Base-by-base conservation (phyloP, 2,797 vertebrate species). In the Danio aesculapii region DNA sequence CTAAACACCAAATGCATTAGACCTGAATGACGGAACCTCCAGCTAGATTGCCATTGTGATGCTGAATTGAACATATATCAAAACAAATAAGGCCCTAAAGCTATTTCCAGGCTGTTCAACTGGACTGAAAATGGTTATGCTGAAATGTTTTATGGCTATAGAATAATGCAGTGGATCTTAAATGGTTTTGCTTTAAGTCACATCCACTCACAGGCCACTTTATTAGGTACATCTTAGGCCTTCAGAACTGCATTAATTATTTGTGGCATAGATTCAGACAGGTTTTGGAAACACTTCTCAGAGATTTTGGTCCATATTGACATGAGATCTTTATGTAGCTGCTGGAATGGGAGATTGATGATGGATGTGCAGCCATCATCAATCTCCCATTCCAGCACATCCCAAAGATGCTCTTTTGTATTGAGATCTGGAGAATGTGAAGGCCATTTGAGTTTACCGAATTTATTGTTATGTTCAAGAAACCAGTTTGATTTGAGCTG, bases 1-100 rank as follows among this genome's bases (percentile, higher is more conserved):
- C 57, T 78, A 67, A 84, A 66, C 58, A 76, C 61, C 69, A 81
- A 55, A 82, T 71, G 73, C 73, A 85, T 82, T 85, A 83, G 67
- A 46, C 6, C 61, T 62, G 73, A 73, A 79, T 39, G 61, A 73
- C 47, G 13, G 44, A 44, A 58, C 69, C 57, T 70, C 50, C 19
- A 41, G 44, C 67, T 75, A 75, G 75, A 77, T 55, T 81, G 55
- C 50, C 12, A n/a, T 53, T 58, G 43, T 62, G 50, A 69, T 61
- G 55, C 61, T 76, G 16, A 44, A 47, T 69, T 17, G 62, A 19
- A 41, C 46, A 39, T 53, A 55, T 39, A 41, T 63, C 21, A 53
- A 77, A 57, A 77, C 74, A 77, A 69, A 71, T 63, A 30, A 57
- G 10, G 41, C 74, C 67, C 49, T 64, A 46, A 71, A 70, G 73